A percentile compares a stretch with the other conserved stretches of the same genome.
Evolutionary conservation across 2,113 vertebrate species (phyloP).

Genomic region (Elanoides forficatus): DNA sequence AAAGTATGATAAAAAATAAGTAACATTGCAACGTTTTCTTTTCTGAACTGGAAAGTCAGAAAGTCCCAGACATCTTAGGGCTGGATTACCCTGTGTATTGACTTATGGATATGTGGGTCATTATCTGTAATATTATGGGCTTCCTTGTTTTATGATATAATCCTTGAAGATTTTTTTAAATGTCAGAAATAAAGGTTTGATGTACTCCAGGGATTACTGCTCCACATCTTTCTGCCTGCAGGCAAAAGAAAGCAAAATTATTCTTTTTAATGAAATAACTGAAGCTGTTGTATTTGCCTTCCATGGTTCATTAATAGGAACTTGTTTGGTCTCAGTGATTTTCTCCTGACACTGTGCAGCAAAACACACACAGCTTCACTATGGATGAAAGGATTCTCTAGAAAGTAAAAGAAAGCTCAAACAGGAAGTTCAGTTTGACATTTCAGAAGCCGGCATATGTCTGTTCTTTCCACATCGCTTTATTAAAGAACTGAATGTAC

Average conservation of each 20-base stretch:
- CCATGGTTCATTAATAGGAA: not conserved
- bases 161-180: not conserved
- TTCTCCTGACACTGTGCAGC: not conserved
- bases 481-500: not conserved
- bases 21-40: not conserved
- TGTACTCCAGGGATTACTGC: not conserved
- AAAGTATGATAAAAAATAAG: not conserved
- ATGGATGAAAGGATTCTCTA: not conserved
- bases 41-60: not conserved
- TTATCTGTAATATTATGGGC: not conserved
- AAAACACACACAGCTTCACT: not conserved
- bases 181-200: not conserved
- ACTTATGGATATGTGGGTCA: not conserved
- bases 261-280: not conserved
- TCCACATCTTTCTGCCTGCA: not conserved
- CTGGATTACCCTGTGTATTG: not conserved
- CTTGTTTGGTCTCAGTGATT: not conserved
- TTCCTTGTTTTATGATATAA: not conserved
- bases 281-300: not conserved
- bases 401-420: not conserved
- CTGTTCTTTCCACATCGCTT: not conserved
- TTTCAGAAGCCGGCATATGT: not conserved
- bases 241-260: not conserved
- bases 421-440: not conserved
- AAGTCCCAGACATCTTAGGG: not conserved